Conservation (phyloP, 2,797 vertebrate species). For the Sebastes hubbsi region DNA sequence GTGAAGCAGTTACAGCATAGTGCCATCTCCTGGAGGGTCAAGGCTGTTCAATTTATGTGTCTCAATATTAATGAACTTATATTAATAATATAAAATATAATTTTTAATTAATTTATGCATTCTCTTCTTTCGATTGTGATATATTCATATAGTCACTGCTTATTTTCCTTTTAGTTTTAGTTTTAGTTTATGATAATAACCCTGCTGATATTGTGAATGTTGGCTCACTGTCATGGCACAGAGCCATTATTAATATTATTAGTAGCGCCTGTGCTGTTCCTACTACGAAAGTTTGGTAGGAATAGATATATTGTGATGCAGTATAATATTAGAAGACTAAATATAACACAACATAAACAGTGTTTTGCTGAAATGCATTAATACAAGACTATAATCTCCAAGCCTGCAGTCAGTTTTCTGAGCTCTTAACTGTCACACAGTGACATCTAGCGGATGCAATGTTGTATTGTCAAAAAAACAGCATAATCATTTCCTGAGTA, state of each 20-base stretch:
- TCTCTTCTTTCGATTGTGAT: no score
- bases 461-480: neutral
- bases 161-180: no score
- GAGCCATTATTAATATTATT: no score
- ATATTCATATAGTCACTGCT: no score
- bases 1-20: no score
- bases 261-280: neutral
- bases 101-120: no score
- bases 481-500: neutral
- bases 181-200: no score
- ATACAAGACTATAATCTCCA: neutral
- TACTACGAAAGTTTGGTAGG: neutral
- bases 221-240: neutral
- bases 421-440: neutral
- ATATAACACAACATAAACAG: neutral
- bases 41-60: no score
- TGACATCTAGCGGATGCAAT: constrained; percentile 50
- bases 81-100: no score
- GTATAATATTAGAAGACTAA: neutral
- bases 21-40: no score
- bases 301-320: neutral
- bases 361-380: neutral
- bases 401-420: neutral
- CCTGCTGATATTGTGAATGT: neutral
- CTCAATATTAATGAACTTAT: no score